Base-by-base conservation (phyloP, 2,888 invertebrate genomes). In the Drosophila antonietae region DNA sequence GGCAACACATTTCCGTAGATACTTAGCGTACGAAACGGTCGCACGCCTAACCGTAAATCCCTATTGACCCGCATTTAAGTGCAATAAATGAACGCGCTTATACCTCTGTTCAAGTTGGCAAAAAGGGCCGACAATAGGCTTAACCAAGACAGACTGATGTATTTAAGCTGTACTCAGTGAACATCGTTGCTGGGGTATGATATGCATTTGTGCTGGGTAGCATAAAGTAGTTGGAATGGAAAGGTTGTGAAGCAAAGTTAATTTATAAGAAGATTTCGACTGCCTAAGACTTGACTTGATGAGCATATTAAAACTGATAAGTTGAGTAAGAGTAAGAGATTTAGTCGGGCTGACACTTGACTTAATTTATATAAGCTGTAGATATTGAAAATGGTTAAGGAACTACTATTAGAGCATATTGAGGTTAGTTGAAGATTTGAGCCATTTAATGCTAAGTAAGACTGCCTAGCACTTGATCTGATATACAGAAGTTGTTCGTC, bases 11-110 rank as follows among this genome's bases (percentile, higher is more conserved):
- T 83, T 83, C 83, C 89, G 89, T 81, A 88, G 75, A 64, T 86
- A 88, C 71, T 83, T 86, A 72, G 44, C 64, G 66, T 65, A 44
- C 59, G 57, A 62, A 73, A 67, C 41, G 61, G 63, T 66, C 70
- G 49, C 73, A 70, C 67, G 78, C 55, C 84, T 83, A 81, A 87
- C 83, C 75, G 87, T 83, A 81, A 83, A 76, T 89, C 88, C 80
- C 77, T 79, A 87, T 84, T 88, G 89, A 73, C 85, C 88, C 52
- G 74, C 49, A 83, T 81, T 75, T 62, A 70, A 69, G 68, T 68
- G 64, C 63, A 81, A 58, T 72, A 56, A 65, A 73, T 39, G 71
- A 31, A 44, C 52, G 47, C 41, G 61, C 62, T 69, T 61, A 44
- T n/a, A 53, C 53, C 37, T 33, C 37, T 33, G 33, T 39, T 33